Evolutionary conservation across 1,140 invertebrate genomes (phyloP), one percentile per base, ranked within the genome.

Genomic region (Orussus abietinus): DNA sequence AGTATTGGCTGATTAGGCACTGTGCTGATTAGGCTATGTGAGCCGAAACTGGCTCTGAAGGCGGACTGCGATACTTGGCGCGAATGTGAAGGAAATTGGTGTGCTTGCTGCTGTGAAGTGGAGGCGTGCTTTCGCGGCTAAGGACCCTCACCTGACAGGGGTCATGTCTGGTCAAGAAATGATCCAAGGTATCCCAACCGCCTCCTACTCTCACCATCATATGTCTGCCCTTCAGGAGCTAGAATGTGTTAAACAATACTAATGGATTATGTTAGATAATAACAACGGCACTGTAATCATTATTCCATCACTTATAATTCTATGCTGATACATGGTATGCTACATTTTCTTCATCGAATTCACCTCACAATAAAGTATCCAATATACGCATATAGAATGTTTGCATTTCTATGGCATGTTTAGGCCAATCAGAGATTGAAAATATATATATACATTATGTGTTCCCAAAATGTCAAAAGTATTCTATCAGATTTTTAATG

Each of bases 151-250:
- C 83, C 80, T 87, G 83, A 75, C 88, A 92, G 28, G 91, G 90
- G 66, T 94, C 90, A 73, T 93, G 90, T 42, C 87, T 83, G 57
- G 86, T 80, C 58, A 95, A 76, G 71, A 93, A 96, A 72, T 94
- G 89, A 61, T 92, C 88, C 59, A 96, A 74, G 6, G 91, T 94
- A 69, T 94, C 89, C 91, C 90, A 94, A 29, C 90, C 84, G 34
- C 91, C 92, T 29, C 91, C 92, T 12, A 95, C 90, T 55, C 92
- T 80, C 7, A 96, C 92, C 91, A 95, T 96, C 75, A 93, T 92
- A 68, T 91, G 88, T 29, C 83, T 78, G 31, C 86, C 86, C 62
- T 90, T 90, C 55, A 92, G 72, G 53, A 91, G 67, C 88, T 91
- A 13, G 4, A 20, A 44, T 38, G n/a, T 2, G 4, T 28, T 9